Conservation (phyloP, 2,888 invertebrate genomes). For the Eilema sororculum region DNA sequence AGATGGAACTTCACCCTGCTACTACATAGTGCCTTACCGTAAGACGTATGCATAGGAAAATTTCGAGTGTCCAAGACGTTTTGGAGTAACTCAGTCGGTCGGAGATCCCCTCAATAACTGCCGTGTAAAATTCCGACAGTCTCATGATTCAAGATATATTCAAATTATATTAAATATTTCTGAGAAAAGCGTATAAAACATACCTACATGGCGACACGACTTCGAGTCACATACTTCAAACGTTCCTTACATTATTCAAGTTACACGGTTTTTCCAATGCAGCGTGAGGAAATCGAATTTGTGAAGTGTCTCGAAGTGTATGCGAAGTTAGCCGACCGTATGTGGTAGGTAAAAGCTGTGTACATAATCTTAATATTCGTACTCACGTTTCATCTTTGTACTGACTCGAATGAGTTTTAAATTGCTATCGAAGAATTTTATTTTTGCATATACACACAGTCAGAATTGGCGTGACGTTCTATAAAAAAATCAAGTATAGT, state of each 20-base stretch:
- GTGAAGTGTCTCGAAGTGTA: conserved; percentile 49
- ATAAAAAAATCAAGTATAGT: no score
- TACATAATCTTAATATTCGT: conserved; percentile 12
- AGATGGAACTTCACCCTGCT: no score
- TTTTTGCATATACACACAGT: background rate
- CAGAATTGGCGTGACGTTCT: background rate
- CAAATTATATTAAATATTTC: conserved; percentile 49
- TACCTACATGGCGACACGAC: conserved; percentile 24
- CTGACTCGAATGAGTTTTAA: background rate
- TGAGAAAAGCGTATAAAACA: conserved; percentile 13
- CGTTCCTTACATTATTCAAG: conserved; percentile 62
- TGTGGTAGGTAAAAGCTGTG: conserved; percentile 34
- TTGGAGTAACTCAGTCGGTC: no score
- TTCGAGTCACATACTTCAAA: conserved; percentile 48
- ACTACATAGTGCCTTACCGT: no score
- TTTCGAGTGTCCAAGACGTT: no score
- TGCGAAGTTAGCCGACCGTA: conserved; percentile 49
- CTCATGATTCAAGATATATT: conserved; percentile 32
- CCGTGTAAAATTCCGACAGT: no score
- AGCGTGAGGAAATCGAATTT: conserved; percentile 61
- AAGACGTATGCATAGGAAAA: no score
- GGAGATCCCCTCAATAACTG: no score
- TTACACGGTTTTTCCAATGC: conserved; percentile 58
- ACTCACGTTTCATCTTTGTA: background rate
- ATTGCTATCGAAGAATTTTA: background rate